Evolutionary conservation across 2,888 invertebrate species (phyloP).

Genomic region (Penaeus monodon): DNA sequence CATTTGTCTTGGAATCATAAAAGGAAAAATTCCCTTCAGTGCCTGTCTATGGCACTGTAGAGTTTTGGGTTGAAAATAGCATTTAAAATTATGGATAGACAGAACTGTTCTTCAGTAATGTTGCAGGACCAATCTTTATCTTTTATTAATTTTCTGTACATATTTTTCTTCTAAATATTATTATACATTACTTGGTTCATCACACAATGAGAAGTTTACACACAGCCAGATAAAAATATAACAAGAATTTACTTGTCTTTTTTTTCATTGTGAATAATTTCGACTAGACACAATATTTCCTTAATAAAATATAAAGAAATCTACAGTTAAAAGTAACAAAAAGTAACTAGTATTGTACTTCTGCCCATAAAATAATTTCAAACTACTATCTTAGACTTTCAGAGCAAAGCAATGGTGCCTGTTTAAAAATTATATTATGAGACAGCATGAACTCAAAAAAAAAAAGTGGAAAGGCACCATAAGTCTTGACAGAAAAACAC

Average conservation of each 20-base stretch:
- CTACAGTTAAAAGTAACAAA: background rate
- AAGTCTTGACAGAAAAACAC: too few species aligned
- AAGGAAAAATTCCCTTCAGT: too few species aligned
- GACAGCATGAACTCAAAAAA: background rate
- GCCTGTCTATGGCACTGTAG: too few species aligned
- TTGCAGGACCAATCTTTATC: background rate
- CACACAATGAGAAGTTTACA: conserved; percentile 18
- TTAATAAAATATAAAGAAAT: conserved; percentile 33
- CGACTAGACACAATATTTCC: conserved; percentile 48
- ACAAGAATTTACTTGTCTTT: conserved; percentile 43
- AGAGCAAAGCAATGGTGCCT: too few species aligned
- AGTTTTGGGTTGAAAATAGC: too few species aligned
- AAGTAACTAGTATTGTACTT: background rate
- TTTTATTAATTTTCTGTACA: too few species aligned
- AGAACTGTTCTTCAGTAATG: conserved; percentile 4
- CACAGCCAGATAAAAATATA: conserved; percentile 41
- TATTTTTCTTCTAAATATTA: background rate
- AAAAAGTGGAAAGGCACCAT: conserved; percentile 36
- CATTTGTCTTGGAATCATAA: too few species aligned
- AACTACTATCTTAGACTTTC: too few species aligned
- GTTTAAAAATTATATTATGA: background rate
- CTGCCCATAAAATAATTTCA: too few species aligned
- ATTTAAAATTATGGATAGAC: too few species aligned
- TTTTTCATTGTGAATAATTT: conserved; percentile 24
- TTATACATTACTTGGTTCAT: background rate